A percentile compares a stretch with the other conserved stretches of the same genome.
phyloP scores from a whole-genome alignment of 1,140 invertebrate genomes.

The Mactra quadrangularis region DNA sequence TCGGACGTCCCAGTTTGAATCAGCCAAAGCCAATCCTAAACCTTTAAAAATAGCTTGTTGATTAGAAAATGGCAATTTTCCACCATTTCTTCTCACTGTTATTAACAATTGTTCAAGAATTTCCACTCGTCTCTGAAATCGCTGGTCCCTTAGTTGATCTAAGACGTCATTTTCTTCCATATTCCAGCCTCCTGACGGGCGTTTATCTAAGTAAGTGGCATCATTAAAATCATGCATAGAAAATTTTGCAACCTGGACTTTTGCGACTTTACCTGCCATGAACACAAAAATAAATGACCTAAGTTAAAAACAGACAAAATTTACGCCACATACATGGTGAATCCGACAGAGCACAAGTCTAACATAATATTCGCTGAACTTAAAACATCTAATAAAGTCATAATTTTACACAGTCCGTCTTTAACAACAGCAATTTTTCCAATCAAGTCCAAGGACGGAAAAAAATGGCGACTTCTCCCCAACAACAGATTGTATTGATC shows the following conservation, averaged over 20 bases:
- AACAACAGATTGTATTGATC: constrained; percentile 83
- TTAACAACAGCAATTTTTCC: constrained; percentile 11
- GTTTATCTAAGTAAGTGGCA: constrained; percentile 74
- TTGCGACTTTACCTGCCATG: constrained; percentile 76
- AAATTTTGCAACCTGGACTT: constrained; percentile 80
- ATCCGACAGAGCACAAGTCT: neutral
- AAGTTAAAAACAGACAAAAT: constrained; percentile 32
- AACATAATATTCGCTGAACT: constrained; percentile 28
- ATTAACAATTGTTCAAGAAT: constrained; percentile 80
- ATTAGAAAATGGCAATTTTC: constrained; percentile 80
- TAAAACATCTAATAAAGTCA: constrained; percentile 37
- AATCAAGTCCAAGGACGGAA: constrained; percentile 51
- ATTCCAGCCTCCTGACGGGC: constrained; percentile 77
- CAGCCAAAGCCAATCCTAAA: constrained; percentile 76
- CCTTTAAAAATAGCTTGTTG: constrained; percentile 80
- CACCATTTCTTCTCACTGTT: constrained; percentile 80
- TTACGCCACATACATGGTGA: constrained; percentile 16
- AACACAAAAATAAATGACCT: constrained; percentile 58
- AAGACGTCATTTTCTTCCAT: constrained; percentile 81
- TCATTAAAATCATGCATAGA: constrained; percentile 77
- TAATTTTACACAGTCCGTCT: constrained; percentile 26
- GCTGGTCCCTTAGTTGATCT: constrained; percentile 79
- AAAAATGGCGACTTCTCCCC: constrained; percentile 81
- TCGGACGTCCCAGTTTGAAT: constrained; percentile 81
- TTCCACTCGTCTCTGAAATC: constrained; percentile 80